Percentiles rank a stretch among this genome's conserved stretches.
These are phyloP conservation scores for Drosophila merina DNA, from an alignment of 2,888 invertebrate species.

Conservation along the genomic window DNA sequence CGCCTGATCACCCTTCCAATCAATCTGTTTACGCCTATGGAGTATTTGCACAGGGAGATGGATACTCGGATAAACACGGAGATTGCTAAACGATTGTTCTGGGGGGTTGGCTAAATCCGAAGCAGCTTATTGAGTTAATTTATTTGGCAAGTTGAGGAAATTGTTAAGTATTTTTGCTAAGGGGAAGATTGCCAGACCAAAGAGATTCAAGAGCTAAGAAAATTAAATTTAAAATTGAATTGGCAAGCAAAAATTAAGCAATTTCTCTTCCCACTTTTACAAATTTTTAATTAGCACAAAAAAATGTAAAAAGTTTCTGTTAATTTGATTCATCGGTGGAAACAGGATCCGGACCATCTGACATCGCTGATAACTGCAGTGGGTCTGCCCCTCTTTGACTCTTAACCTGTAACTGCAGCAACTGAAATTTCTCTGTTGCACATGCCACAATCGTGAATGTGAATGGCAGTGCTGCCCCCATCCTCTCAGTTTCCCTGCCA, in stretches of 20 bases:
- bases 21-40: constrained; percentile 39
- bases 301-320: constrained; percentile 54
- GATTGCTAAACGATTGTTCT: not conserved
- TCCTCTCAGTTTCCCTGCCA: constrained; percentile 17
- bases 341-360: constrained; percentile 17
- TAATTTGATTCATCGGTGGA: constrained; percentile 57
- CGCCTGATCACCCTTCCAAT: constrained; percentile 37
- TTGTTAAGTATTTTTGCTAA: not conserved
- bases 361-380: constrained; percentile 49
- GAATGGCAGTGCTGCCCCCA: constrained; percentile 33
- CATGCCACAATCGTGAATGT: constrained; percentile 34
- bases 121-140: not conserved
- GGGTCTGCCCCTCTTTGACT: constrained; percentile 1
- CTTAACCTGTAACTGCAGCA: constrained; percentile 38
- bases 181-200: not conserved
- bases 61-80: not conserved
- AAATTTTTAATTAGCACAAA: constrained; percentile 59
- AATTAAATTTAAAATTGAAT: not conserved
- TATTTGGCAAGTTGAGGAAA: not conserved
- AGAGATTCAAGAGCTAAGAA: no score
- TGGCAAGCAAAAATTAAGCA: not conserved
- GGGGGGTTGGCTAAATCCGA: not conserved
- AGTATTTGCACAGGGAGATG: constrained; percentile 10
- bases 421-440: constrained; percentile 46
- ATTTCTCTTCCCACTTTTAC: not conserved